These are phyloP conservation scores for Aplocera efformata DNA, from an alignment of 2,888 invertebrate species.

Conservation along the genomic window DNA sequence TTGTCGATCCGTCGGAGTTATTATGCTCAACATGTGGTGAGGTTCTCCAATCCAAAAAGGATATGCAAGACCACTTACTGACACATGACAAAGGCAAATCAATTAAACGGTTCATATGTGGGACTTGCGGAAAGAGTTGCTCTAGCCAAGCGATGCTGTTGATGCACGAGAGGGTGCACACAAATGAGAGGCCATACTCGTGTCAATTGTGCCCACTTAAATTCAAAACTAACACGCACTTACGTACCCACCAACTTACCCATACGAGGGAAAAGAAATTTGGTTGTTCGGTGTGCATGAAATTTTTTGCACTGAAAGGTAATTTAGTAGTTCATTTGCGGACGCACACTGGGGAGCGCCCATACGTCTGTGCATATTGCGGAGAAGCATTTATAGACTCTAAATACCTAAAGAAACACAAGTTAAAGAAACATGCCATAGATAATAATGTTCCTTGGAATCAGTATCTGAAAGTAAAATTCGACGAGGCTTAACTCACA, in stretches of 20 bases:
- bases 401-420: constrained; percentile 75
- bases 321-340: constrained; percentile 73
- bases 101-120: constrained; percentile 63
- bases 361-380: constrained; percentile 69
- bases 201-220: constrained; percentile 67
- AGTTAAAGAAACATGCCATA: constrained; percentile 67
- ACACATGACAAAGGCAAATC: constrained; percentile 53
- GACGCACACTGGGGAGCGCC: constrained; percentile 75
- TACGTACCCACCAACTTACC: constrained; percentile 72
- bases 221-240: constrained; percentile 75
- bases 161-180: constrained; percentile 76
- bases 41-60: constrained; percentile 54
- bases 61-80: constrained; percentile 53
- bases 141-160: constrained; percentile 73
- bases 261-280: constrained; percentile 76
- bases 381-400: constrained; percentile 76
- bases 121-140: constrained; percentile 66
- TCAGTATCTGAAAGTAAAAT: constrained; percentile 44
- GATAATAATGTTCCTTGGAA: constrained; percentile 70
- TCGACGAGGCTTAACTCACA: constrained; percentile 7
- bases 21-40: constrained; percentile 65
- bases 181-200: constrained; percentile 70
- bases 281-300: constrained; percentile 77
- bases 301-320: constrained; percentile 75
- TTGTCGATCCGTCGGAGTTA: constrained; percentile 53